Evolutionary conservation across 2,113 vertebrate genomes (phyloP).

Genomic region (Orycteropus afer): DNA sequence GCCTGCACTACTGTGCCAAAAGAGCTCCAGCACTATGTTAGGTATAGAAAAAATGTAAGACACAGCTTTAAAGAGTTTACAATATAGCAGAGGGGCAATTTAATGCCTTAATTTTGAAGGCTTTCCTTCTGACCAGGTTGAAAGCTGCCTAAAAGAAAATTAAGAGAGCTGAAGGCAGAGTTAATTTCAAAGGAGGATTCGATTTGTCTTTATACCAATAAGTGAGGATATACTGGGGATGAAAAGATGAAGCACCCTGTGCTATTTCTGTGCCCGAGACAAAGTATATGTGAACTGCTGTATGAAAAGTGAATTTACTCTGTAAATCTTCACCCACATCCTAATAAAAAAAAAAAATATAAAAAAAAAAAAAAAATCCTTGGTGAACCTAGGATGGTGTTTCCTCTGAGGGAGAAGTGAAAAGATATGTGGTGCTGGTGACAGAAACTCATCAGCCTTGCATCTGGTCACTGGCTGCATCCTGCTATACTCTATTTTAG

Average conservation of each 20-base stretch:
- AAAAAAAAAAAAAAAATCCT: slow-evolving; percentile 6
- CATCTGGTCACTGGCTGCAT: not conserved
- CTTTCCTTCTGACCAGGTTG: not conserved
- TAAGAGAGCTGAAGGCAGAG: not conserved
- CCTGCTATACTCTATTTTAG: not conserved
- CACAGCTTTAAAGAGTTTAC: not conserved
- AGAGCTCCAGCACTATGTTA: not conserved
- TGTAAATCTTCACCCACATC: too few species aligned
- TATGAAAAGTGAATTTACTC: too few species aligned
- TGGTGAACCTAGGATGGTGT: not conserved
- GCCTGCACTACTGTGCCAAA: too few species aligned
- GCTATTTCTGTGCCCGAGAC: not conserved
- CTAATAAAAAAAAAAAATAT: too few species aligned
- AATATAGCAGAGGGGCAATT: not conserved
- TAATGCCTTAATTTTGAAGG: slow-evolving; percentile 10
- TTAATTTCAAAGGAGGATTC: slow-evolving; percentile 8
- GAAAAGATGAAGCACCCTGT: not conserved
- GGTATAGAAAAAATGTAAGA: not conserved
- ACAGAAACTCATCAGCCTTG: not conserved
- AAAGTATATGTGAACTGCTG: too few species aligned
- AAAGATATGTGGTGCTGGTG: not conserved
- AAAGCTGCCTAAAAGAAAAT: slow-evolving; percentile 12
- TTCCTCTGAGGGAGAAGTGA: not conserved
- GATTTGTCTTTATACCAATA: not conserved
- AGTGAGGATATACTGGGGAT: not conserved